phyloP scores from a whole-genome alignment of 2,888 invertebrate species.

The Trileptium ribeirensis region DNA sequence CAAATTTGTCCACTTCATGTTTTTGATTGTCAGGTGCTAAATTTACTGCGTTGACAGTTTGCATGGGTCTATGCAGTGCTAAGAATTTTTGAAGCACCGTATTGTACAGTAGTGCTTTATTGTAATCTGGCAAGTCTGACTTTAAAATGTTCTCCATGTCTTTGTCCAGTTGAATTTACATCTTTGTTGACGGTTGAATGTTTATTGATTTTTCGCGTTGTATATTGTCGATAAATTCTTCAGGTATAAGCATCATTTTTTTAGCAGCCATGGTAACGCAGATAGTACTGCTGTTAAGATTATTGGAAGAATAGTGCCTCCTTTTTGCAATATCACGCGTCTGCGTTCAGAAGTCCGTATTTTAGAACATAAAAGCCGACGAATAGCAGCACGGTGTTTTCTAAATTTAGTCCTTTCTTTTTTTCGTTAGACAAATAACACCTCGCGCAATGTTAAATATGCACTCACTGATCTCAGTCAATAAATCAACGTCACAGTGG shows the following conservation, averaged over 20 bases:
- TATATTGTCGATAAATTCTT: not conserved
- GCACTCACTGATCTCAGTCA: too few species aligned
- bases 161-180: not conserved
- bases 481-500: too few species aligned
- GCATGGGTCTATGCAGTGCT: too few species aligned
- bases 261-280: slow-evolving; percentile 5
- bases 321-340: not conserved
- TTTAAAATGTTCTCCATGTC: not conserved
- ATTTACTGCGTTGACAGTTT: too few species aligned
- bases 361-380: too few species aligned
- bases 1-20: too few species aligned
- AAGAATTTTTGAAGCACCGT: not conserved
- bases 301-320: not conserved
- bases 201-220: not conserved
- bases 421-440: too few species aligned
- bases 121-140: not conserved
- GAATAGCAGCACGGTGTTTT: too few species aligned
- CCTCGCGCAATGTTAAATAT: too few species aligned
- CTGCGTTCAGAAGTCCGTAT: too few species aligned
- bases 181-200: not conserved
- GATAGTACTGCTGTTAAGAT: not conserved
- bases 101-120: not conserved
- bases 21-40: too few species aligned
- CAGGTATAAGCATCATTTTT: not conserved
- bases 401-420: too few species aligned